A percentile compares a stretch with the other conserved stretches of the same genome.
These are phyloP conservation scores for Mesitornis unicolor DNA, from an alignment of 2,113 vertebrate genomes.

Conservation along the genomic window DNA sequence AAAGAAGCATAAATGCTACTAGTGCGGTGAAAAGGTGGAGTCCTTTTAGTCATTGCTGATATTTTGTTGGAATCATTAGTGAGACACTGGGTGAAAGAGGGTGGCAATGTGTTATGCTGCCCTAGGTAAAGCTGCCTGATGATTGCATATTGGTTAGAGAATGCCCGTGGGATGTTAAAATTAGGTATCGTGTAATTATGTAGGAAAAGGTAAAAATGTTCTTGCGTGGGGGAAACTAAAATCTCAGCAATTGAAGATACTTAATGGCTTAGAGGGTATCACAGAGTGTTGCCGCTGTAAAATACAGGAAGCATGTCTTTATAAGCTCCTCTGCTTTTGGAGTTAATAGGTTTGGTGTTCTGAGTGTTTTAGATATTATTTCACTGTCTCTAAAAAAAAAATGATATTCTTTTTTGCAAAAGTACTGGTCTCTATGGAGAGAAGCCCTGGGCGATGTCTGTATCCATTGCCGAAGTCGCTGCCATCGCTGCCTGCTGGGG, in stretches of 20 bases:
- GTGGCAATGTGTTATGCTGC: rapidly evolving
- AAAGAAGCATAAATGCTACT: background rate
- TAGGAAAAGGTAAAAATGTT: background rate
- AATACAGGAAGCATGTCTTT: background rate
- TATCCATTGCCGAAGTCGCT: rapidly evolving
- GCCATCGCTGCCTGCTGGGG: background rate
- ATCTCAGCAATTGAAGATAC: background rate
- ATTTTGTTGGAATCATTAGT: background rate
- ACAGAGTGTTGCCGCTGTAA: background rate
- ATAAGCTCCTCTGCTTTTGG: background rate
- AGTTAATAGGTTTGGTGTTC: background rate
- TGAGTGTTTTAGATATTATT: background rate
- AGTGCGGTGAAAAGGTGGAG: background rate
- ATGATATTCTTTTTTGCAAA: rapidly evolving
- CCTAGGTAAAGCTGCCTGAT: background rate
- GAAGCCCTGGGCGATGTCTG: rapidly evolving
- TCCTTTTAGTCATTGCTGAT: rapidly evolving
- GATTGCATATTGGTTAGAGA: background rate
- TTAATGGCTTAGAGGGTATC: rapidly evolving
- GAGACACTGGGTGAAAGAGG: background rate
- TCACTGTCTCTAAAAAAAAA: background rate
- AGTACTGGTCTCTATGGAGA: background rate
- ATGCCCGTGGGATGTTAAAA: background rate
- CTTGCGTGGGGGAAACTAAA: background rate
- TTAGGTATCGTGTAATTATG: background rate